Conservation (phyloP, 2,888 invertebrate species). For the Drosophila robusta region DNA sequence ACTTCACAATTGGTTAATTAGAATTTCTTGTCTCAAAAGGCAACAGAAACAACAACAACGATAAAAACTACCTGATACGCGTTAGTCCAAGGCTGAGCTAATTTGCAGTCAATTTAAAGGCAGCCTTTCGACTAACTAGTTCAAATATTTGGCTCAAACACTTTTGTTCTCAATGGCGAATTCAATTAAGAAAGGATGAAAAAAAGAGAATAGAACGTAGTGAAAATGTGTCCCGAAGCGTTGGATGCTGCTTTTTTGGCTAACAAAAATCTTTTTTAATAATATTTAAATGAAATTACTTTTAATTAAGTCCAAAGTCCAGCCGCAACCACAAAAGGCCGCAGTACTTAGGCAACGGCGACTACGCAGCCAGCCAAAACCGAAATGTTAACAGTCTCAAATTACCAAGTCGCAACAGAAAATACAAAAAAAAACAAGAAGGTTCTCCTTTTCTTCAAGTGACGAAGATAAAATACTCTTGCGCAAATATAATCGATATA, state of each 20-base stretch:
- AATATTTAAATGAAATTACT: constrained; percentile 76
- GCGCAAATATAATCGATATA: background rate
- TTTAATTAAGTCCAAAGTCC: constrained; percentile 71
- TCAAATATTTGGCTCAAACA: constrained; percentile 64
- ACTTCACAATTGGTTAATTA: constrained; percentile 13
- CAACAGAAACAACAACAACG: no score
- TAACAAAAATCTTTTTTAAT: constrained; percentile 56
- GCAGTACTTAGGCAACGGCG: constrained; percentile 36
- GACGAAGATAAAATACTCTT: constrained; percentile 10
- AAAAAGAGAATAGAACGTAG: constrained; percentile 31
- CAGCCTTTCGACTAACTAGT: constrained; percentile 23
- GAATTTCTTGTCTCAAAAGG: constrained; percentile 5
- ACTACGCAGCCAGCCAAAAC: constrained; percentile 44
- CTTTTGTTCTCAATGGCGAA: constrained; percentile 50
- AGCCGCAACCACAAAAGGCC: constrained; percentile 62
- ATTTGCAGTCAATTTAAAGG: constrained; percentile 51
- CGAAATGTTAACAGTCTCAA: constrained; percentile 74
- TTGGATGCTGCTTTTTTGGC: constrained; percentile 37
- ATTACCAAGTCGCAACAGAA: constrained; percentile 57
- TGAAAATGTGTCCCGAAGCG: constrained; percentile 43
- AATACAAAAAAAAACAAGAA: constrained; percentile 16
- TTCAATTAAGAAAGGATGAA: constrained; percentile 48
- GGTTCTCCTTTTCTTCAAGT: background rate
- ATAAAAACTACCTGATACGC: background rate
- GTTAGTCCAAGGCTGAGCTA: constrained; percentile 15